These are phyloP conservation scores for Nesogale talazaci DNA, from an alignment of 2,113 vertebrate species.

Conservation along the genomic window DNA sequence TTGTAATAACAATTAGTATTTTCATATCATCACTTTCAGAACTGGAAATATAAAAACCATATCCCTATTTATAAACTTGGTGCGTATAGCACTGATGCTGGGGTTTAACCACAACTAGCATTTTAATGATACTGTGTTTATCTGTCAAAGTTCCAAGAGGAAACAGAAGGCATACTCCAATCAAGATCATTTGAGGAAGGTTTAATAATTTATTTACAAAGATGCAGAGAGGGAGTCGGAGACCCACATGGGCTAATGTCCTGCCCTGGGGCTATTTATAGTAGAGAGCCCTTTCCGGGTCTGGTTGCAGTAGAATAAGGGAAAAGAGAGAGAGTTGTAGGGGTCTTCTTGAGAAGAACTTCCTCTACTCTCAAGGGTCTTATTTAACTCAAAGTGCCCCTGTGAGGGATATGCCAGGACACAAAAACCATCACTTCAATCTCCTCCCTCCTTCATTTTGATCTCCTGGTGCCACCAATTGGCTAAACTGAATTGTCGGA, in stretches of 20 bases:
- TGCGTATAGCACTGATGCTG: neutral
- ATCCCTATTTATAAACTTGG: conserved; percentile 1
- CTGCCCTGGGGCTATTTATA: neutral
- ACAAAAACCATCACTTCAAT: neutral
- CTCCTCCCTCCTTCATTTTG: neutral
- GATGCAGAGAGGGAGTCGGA: neutral
- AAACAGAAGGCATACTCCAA: conserved; percentile 31
- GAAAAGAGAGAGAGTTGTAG: neutral
- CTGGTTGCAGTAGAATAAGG: neutral
- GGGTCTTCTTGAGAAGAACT: neutral
- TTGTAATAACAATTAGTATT: neutral
- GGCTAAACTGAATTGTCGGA: neutral
- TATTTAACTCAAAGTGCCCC: neutral
- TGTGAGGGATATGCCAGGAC: neutral
- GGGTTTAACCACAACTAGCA: conserved; percentile 14
- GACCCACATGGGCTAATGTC: neutral
- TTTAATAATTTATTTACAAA: conserved; percentile 10
- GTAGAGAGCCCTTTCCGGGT: neutral
- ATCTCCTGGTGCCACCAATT: neutral
- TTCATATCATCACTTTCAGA: neutral
- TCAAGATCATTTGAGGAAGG: conserved; percentile 2
- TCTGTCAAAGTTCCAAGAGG: neutral
- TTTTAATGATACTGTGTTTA: conserved; percentile 28
- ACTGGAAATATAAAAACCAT: neutral
- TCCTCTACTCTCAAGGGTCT: neutral